Percentiles rank a stretch among this genome's conserved stretches.
Evolutionary conservation across 2,888 invertebrate genomes (phyloP).

Genomic region (Petrolisthes cinctipes): DNA sequence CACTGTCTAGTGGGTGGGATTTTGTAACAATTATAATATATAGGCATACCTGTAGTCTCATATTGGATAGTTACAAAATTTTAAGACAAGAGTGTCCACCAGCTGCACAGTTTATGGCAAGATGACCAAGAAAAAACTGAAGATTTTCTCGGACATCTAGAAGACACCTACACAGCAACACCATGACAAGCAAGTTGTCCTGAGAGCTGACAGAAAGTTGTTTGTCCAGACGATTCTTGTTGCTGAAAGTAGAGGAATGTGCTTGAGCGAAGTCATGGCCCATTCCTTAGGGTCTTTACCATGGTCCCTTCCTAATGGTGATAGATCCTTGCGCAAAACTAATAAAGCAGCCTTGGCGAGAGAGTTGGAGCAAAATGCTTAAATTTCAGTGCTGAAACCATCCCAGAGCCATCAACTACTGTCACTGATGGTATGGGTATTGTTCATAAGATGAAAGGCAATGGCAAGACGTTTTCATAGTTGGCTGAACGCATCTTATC

Average conservation of each 20-base stretch:
- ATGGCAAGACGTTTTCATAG: slow-evolving; percentile 3
- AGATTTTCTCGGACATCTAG: slow-evolving; percentile 24
- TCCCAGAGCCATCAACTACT: slow-evolving; percentile 14
- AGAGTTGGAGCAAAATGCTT: slow-evolving; percentile 24
- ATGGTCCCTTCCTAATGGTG: slow-evolving; percentile 25
- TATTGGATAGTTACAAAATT: slow-evolving; percentile 4
- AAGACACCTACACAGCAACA: background rate
- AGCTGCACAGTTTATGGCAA: slow-evolving; percentile 16
- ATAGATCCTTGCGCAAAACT: slow-evolving; percentile 27
- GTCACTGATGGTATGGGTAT: slow-evolving; percentile 26
- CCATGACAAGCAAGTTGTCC: slow-evolving; percentile 22
- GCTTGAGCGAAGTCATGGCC: slow-evolving; percentile 17
- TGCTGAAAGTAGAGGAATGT: slow-evolving; percentile 23
- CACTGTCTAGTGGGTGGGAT: too few species aligned
- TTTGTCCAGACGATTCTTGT: slow-evolving; percentile 32
- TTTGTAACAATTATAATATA: too few species aligned
- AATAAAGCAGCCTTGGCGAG: slow-evolving; percentile 26
- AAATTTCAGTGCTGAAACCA: slow-evolving; percentile 16
- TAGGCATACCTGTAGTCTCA: background rate
- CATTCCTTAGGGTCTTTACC: slow-evolving; percentile 31
- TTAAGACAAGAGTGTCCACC: slow-evolving; percentile 3
- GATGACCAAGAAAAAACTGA: slow-evolving; percentile 30
- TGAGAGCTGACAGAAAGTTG: slow-evolving; percentile 29
- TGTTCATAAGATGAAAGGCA: background rate
- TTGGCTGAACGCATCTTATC: background rate